Conservation (phyloP, 2,113 vertebrate species). For the Hystrix cristata region DNA sequence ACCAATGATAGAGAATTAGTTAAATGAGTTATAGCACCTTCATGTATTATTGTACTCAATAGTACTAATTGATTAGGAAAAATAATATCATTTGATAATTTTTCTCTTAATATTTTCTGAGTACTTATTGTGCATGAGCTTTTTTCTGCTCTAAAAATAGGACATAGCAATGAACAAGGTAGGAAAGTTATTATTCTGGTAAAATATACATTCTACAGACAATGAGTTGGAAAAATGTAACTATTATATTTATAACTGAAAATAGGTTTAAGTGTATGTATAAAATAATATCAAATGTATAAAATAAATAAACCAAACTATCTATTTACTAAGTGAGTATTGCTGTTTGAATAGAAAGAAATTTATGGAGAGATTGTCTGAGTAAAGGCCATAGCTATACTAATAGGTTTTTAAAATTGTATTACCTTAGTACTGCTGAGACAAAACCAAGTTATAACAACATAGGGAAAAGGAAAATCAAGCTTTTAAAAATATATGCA, state of each 20-base stretch:
- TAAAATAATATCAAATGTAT: background rate
- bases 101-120: background rate
- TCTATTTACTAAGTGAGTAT: background rate
- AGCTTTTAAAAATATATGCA: background rate
- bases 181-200: background rate
- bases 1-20: background rate
- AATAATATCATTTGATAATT: constrained; percentile 1
- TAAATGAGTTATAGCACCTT: background rate
- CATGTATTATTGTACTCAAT: background rate
- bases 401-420: background rate
- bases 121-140: background rate
- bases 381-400: background rate
- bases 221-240: background rate
- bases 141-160: background rate
- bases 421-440: background rate
- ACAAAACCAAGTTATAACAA: background rate
- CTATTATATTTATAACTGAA: constrained; percentile 2
- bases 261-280: constrained; percentile 1
- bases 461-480: background rate
- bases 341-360: background rate
- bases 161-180: background rate
- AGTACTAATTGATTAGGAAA: background rate
- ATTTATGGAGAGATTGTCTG: background rate
- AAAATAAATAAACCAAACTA: background rate
- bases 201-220: background rate